phyloP scores from a whole-genome alignment of 2,888 invertebrate species.

The Melanargia galathea region DNA sequence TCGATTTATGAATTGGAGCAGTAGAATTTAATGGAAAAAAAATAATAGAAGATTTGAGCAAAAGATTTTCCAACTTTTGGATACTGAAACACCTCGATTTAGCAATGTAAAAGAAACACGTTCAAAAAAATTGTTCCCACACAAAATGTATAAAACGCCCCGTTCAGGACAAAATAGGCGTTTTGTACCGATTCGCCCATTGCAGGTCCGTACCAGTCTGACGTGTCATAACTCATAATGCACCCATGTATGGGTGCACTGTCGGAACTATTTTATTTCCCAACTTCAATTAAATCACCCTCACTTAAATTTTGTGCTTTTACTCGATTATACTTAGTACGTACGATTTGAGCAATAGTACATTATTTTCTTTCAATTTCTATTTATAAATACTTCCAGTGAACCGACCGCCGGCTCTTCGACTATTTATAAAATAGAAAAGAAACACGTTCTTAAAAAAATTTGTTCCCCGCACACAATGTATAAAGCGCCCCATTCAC shows the following conservation, averaged over 20 bases:
- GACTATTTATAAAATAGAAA: slow-evolving; percentile 57
- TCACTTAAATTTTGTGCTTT: slow-evolving; percentile 45
- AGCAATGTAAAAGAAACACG: slow-evolving; percentile 64
- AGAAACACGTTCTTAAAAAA: slow-evolving; percentile 75
- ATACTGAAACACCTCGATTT: too few relatives aligned
- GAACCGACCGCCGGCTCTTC: neutral
- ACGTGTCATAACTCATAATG: slow-evolving; percentile 68
- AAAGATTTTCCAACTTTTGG: too few relatives aligned
- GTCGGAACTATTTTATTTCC: slow-evolving; percentile 74
- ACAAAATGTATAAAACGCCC: slow-evolving; percentile 73
- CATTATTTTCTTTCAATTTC: neutral
- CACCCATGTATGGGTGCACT: slow-evolving; percentile 66
- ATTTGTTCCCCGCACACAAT: slow-evolving; percentile 69
- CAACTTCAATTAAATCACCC: slow-evolving; percentile 47
- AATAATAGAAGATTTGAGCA: too few relatives aligned
- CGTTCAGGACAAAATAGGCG: slow-evolving; percentile 74
- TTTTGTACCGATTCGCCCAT: slow-evolving; percentile 65
- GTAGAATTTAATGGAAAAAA: too few relatives aligned
- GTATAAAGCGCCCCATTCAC: slow-evolving; percentile 75
- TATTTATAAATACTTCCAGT: neutral
- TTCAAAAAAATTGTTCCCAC: slow-evolving; percentile 77
- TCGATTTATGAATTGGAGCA: too few relatives aligned
- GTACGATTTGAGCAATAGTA: neutral
- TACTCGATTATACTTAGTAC: neutral
- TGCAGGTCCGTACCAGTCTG: slow-evolving; percentile 54